Evolutionary conservation across 92 coral and sea anemone species (phyloP).

Genomic region (Ricordea florida): DNA sequence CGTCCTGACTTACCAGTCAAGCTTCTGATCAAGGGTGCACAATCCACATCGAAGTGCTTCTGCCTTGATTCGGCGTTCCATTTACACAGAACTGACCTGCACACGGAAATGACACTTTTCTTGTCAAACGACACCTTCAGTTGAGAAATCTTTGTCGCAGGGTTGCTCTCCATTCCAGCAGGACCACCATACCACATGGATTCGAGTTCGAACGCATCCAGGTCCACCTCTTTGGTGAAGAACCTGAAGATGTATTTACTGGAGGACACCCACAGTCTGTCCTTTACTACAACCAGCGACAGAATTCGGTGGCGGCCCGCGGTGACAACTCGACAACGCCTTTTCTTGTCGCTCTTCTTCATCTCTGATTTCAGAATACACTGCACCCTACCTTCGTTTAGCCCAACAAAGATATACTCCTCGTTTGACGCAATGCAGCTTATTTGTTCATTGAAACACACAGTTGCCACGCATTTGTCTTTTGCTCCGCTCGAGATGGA

Average conservation of each 20-base stretch:
- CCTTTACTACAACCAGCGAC: slow-evolving; percentile 57
- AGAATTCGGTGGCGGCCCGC: slow-evolving; percentile 81
- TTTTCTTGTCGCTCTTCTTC: slow-evolving; percentile 76
- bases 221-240: slow-evolving; percentile 76
- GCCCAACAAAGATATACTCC: slow-evolving; percentile 78
- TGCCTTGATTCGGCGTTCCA: slow-evolving; percentile 78
- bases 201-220: slow-evolving; percentile 90
- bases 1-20: slow-evolving; percentile 8
- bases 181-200: slow-evolving; percentile 93
- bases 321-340: slow-evolving; percentile 32
- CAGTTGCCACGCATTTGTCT: slow-evolving; percentile 57
- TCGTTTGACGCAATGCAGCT: slow-evolving; percentile 80
- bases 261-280: slow-evolving; percentile 83
- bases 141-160: slow-evolving; percentile 70
- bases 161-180: slow-evolving; percentile 68
- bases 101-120: slow-evolving; percentile 72
- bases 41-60: slow-evolving; percentile 70
- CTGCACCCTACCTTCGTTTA: slow-evolving; percentile 77
- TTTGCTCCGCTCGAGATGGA: slow-evolving; percentile 49
- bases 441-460: slow-evolving; percentile 67
- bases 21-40: slow-evolving; percentile 50
- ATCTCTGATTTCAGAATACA: slow-evolving; percentile 73
- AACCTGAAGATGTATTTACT: slow-evolving; percentile 82
- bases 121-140: slow-evolving; percentile 59
- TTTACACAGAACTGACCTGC: slow-evolving; percentile 80